A percentile compares a stretch with the other conserved stretches of the same genome.
These are phyloP conservation scores for Nymphalis polychloros DNA, from an alignment of 2,888 invertebrate species.

Conservation along the genomic window DNA sequence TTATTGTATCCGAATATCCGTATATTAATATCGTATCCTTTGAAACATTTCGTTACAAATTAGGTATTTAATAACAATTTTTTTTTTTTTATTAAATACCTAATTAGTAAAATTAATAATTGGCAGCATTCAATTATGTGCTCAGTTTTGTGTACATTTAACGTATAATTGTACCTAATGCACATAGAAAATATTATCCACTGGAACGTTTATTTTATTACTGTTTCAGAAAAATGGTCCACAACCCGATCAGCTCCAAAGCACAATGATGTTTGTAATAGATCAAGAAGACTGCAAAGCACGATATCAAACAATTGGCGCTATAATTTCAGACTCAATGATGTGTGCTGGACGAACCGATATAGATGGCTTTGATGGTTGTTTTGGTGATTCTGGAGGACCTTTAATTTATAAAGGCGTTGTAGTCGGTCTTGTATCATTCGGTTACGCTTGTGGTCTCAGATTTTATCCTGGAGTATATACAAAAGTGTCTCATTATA, in stretches of 20 bases:
- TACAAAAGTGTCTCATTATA: conserved; percentile 69
- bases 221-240: conserved; percentile 56
- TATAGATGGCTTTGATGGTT: conserved; percentile 67
- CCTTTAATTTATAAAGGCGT: conserved; percentile 72
- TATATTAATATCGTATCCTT: not conserved
- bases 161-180: no score
- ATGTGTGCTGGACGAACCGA: conserved; percentile 69
- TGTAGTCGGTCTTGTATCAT: conserved; percentile 70
- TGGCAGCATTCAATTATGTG: no score
- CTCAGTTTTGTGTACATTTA: no score
- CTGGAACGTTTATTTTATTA: not conserved
- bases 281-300: conserved; percentile 58
- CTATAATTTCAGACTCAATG: conserved; percentile 66
- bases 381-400: conserved; percentile 74
- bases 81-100: not conserved
- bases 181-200: not conserved
- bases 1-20: no score
- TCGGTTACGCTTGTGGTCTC: conserved; percentile 71
- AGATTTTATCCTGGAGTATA: conserved; percentile 72
- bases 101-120: no score
- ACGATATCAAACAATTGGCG: conserved; percentile 63
- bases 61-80: not conserved
- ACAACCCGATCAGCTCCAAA: conserved; percentile 68
- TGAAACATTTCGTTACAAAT: not conserved
- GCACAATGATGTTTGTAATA: conserved; percentile 58